phyloP scores from a whole-genome alignment of 2,888 invertebrate genomes.

The Alloplasta piceator region DNA sequence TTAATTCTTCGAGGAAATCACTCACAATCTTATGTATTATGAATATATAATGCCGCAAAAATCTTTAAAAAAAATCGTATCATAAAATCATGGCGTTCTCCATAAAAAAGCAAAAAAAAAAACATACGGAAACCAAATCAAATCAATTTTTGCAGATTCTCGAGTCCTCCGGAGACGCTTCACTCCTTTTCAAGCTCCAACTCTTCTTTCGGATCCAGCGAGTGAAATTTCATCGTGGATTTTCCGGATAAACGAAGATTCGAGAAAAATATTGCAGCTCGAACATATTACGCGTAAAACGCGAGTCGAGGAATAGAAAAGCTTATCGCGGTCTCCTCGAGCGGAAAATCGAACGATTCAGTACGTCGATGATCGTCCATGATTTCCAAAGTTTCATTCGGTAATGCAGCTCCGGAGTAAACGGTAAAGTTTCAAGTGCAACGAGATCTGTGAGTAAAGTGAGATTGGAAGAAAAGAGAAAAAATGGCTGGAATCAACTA shows the following conservation, averaged over 20 bases:
- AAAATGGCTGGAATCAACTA: neutral
- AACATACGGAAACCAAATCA: too few species aligned
- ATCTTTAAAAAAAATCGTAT: slow-evolving; percentile 4
- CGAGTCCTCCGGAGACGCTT: neutral
- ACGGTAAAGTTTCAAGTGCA: slow-evolving; percentile 26
- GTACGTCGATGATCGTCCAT: neutral
- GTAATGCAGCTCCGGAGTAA: too few species aligned
- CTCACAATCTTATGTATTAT: too few species aligned
- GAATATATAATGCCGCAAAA: too few species aligned
- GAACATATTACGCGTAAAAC: too few species aligned
- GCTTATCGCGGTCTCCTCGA: neutral
- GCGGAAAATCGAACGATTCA: neutral
- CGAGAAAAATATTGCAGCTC: too few species aligned
- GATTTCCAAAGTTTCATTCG: slow-evolving; percentile 14
- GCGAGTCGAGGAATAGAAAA: neutral
- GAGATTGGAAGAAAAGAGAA: neutral
- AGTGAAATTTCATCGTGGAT: neutral
- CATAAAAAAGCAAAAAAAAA: too few species aligned
- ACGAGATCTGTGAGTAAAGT: neutral
- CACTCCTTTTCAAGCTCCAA: neutral
- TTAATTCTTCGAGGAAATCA: too few species aligned
- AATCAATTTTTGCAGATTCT: slow-evolving; percentile 9
- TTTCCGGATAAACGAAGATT: neutral
- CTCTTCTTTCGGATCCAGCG: too few species aligned
- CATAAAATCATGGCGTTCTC: too few species aligned